Base-by-base conservation (phyloP, 2,797 vertebrate genomes). In the Tragelaphus oryx region DNA sequence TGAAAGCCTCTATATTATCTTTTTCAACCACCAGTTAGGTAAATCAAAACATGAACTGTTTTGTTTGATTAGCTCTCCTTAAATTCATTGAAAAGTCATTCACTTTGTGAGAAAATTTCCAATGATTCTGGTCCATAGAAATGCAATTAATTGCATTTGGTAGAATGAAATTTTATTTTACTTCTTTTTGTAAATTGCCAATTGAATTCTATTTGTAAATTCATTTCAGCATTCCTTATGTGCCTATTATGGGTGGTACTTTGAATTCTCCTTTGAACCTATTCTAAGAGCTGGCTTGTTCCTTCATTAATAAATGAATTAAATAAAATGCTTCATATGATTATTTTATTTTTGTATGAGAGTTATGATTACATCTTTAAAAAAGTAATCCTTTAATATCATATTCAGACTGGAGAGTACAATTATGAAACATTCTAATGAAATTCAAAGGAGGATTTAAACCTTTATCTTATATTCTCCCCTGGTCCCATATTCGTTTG, bases 81-180 rank as follows among this genome's bases (percentile, higher is more conserved):
- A 78, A 87, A 4, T 30, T 85, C 55, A 89, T 22, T 82, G 85
- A 60, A 59, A 95, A 75, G n/a, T 86, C 44, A 71, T 13, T 80
- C 65, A 22, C 6, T 82, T 62, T 92, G 26, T 76, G 41, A 80
- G 3, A 33, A 14, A 50, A 75, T 62, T 54, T 71, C 14, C 81
- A 28, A 2, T 57, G 13, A 86, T 94, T 92, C 41, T 83, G 9
- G 46, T 28, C 33, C 22, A 59, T 44, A 91, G 80, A 65, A 82
- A 90, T 52, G 30, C 48, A 81, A 52, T 82, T 62, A 91, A 46
- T 86, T 89, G 41, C 91, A 50, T 68, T 65, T 71, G 22, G 24
- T 78, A 48, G 62, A 86, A 78, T 89, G 24, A 78, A 94, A 75
- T 79, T 88, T 20, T 8, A 94, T 74, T 85, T 95, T 89, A 78